These are phyloP conservation scores for Troides aeacus DNA, from an alignment of 2,888 invertebrate genomes.

Conservation along the genomic window DNA sequence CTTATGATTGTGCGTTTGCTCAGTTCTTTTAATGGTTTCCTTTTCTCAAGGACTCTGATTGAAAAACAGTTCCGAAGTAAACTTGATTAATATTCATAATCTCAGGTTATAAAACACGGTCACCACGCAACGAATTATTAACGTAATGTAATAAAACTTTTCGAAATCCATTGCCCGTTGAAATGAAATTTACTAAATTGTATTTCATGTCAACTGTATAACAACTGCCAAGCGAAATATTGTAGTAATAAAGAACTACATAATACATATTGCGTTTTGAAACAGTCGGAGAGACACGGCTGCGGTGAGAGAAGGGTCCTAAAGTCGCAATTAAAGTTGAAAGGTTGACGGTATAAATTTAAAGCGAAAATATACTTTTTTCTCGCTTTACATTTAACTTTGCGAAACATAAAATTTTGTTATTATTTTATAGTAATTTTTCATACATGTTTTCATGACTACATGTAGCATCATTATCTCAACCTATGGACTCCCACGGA, in stretches of 20 bases:
- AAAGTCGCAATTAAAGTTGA: neutral
- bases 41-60: neutral
- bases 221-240: neutral
- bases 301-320: neutral
- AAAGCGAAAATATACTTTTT: no score
- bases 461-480: no score
- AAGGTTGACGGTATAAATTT: no score
- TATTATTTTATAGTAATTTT: no score
- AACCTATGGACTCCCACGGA: no score
- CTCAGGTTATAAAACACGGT: neutral
- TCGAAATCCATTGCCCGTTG: neutral
- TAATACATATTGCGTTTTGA: no score
- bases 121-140: neutral
- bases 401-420: no score
- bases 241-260: neutral
- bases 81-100: neutral
- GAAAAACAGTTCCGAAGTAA: neutral
- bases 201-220: neutral
- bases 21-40: neutral
- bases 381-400: no score
- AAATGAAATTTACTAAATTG: neutral
- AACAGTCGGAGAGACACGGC: neutral
- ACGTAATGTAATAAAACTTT: neutral
- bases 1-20: neutral
- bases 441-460: no score